Evolutionary conservation across 2,113 vertebrate genomes (phyloP).

Genomic region (Sakesphorus luctuosus): DNA sequence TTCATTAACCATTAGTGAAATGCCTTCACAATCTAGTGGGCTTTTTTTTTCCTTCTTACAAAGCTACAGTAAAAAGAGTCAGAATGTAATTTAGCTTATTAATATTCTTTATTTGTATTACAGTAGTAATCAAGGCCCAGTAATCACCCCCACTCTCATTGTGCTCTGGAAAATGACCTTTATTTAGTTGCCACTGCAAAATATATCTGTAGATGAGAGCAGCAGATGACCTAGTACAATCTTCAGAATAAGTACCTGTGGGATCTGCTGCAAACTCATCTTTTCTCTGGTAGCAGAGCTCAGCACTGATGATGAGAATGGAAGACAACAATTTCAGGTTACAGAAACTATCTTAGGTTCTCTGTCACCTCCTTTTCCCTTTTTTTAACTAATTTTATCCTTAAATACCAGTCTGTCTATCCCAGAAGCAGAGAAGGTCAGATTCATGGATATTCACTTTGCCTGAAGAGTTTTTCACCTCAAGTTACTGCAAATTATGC

Average conservation of each 20-base stretch:
- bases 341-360: not conserved
- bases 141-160: not conserved
- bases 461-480: not conserved
- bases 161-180: constrained; percentile 6
- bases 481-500: not conserved
- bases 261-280: not conserved
- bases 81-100: constrained; percentile 21
- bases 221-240: not conserved
- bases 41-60: not conserved
- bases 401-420: not conserved
- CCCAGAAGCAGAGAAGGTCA: not conserved
- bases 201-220: not conserved
- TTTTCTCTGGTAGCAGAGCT: not conserved
- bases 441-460: not conserved
- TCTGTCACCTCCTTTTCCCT: not conserved
- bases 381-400: not conserved
- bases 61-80: not conserved
- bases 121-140: constrained; percentile 13
- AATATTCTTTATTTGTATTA: constrained; percentile 41
- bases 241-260: not conserved
- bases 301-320: not conserved
- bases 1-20: constrained; percentile 44
- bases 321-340: not conserved
- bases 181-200: not conserved
- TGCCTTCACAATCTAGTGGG: not conserved